Conservation (phyloP, 2,888 invertebrate species). For the Conus canariensis region DNA sequence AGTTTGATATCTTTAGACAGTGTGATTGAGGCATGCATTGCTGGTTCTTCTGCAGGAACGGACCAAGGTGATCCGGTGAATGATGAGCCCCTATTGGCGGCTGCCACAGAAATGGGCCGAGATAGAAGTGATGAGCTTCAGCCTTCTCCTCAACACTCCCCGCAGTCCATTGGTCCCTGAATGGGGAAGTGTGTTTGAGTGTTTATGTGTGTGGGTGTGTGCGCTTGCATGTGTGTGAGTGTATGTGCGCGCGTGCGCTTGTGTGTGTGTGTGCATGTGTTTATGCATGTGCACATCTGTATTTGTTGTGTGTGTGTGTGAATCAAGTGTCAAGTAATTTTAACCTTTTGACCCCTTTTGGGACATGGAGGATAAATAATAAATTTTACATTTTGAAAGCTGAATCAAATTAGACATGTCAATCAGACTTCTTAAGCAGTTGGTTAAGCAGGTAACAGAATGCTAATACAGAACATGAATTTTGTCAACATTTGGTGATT, state of each 20-base stretch:
- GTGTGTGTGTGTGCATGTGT: constrained; percentile 15
- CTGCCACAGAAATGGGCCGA: background rate
- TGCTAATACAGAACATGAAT: no score
- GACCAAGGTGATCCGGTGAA: background rate
- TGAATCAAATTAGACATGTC: no score
- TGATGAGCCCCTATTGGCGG: constrained; percentile 1
- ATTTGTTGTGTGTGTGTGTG: background rate
- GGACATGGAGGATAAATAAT: no score
- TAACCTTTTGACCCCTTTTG: no score
- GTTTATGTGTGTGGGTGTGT: constrained; percentile 13
- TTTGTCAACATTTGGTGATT: no score
- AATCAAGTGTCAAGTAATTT: background rate
- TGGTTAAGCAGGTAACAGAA: no score
- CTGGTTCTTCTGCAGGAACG: background rate
- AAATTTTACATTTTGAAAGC: no score
- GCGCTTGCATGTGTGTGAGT: background rate
- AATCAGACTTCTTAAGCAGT: no score
- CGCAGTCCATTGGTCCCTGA: background rate
- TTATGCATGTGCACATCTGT: background rate
- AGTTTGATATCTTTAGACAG: no score
- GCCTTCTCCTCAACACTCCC: background rate
- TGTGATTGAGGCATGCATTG: no score
- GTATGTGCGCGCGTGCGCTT: background rate
- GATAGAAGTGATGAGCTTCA: constrained; percentile 1
- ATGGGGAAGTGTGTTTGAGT: background rate